phyloP scores from a whole-genome alignment of 2,797 vertebrate genomes.

The Nyctalus aviator region DNA sequence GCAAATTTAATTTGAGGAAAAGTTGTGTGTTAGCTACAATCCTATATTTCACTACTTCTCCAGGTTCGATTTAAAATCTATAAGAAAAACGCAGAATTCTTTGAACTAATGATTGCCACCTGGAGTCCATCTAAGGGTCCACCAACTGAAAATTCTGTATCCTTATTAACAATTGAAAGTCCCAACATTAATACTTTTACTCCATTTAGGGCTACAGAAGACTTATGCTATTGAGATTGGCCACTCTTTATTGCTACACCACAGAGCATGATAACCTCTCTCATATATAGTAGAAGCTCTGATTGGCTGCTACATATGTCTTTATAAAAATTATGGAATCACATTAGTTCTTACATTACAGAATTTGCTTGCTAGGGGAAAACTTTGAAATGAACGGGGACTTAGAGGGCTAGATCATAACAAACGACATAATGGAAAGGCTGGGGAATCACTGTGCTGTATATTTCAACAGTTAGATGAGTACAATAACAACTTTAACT shows the following conservation, averaged over 20 bases:
- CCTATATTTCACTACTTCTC: not conserved
- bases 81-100: not conserved
- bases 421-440: not conserved
- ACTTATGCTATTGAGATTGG: not conserved
- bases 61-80: not conserved
- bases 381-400: constrained; percentile 9
- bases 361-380: not conserved
- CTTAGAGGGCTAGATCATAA: not conserved
- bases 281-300: not conserved
- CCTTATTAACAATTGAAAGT: not conserved
- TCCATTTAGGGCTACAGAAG: not conserved
- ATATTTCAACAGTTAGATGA: not conserved
- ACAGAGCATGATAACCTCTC: not conserved
- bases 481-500: not conserved
- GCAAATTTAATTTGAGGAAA: not conserved
- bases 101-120: not conserved
- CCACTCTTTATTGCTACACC: not conserved
- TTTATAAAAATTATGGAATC: constrained; percentile 11
- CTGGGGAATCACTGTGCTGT: not conserved
- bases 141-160: not conserved
- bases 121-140: not conserved
- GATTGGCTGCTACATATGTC: not conserved
- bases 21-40: not conserved
- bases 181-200: not conserved
- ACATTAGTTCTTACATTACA: constrained; percentile 10